Percentiles rank a stretch among this genome's conserved stretches.
These are phyloP conservation scores for Hydractinia echinata DNA, from an alignment of 30 jellyfish, hydroid and myxozoan genomes.

Conservation along the genomic window DNA sequence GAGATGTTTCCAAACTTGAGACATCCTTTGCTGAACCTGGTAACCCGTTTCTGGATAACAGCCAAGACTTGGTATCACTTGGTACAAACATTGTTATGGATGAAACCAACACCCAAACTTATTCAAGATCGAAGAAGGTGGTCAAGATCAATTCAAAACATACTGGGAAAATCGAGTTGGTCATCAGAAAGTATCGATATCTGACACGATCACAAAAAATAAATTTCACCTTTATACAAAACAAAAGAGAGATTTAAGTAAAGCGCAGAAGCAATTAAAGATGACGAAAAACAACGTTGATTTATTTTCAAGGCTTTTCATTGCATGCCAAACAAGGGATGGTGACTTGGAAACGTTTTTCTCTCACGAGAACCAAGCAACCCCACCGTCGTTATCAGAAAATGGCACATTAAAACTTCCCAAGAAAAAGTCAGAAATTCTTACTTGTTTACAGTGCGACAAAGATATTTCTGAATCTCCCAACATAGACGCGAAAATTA, in stretches of 20 bases:
- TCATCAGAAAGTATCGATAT: slow-evolving; percentile 28
- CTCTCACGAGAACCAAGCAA: slow-evolving; percentile 52
- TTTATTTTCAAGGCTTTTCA: slow-evolving; percentile 49
- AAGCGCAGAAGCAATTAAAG: slow-evolving; percentile 30
- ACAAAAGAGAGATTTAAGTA: slow-evolving; percentile 20
- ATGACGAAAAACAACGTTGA: slow-evolving; percentile 44
- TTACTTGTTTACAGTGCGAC: neutral
- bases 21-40: slow-evolving; percentile 34
- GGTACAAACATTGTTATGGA: slow-evolving; percentile 30
- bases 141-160: slow-evolving; percentile 43
- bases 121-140: slow-evolving; percentile 38
- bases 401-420: slow-evolving; percentile 28
- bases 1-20: neutral
- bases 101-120: slow-evolving; percentile 11
- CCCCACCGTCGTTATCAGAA: slow-evolving; percentile 50
- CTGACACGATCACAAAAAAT: slow-evolving; percentile 48
- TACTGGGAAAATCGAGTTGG: slow-evolving; percentile 24
- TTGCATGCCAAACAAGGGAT: slow-evolving; percentile 55
- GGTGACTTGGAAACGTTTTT: slow-evolving; percentile 48
- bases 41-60: slow-evolving; percentile 41
- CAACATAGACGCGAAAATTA: slow-evolving; percentile 26
- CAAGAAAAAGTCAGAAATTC: neutral
- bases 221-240: slow-evolving; percentile 35
- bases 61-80: slow-evolving; percentile 33
- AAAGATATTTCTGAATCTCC: slow-evolving; percentile 5